A percentile compares a stretch with the other conserved stretches of the same genome.
Evolutionary conservation across 1,140 invertebrate species (phyloP).

Genomic region (Penaeus indicus): DNA sequence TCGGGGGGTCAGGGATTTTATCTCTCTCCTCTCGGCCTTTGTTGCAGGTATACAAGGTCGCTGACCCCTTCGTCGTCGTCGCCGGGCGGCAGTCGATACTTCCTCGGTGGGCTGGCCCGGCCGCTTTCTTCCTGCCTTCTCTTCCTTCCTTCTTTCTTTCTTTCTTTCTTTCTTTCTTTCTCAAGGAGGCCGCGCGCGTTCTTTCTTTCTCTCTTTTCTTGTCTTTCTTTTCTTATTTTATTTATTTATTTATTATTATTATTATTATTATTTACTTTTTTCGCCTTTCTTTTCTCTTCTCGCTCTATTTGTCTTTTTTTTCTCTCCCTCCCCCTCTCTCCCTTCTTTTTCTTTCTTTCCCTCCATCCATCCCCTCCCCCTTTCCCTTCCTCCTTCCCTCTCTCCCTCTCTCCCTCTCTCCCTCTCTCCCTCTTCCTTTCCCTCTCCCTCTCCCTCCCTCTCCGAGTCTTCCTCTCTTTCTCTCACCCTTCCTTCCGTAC

Average conservation of each 20-base stretch:
- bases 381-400: constrained; percentile 2
- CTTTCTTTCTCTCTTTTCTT: constrained; percentile 40
- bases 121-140: background rate
- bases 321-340: constrained; percentile 13
- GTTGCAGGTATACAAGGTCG: too few relatives aligned
- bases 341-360: background rate
- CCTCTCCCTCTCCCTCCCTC: too few relatives aligned
- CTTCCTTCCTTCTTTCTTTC: background rate
- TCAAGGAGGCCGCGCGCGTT: background rate
- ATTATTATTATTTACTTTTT: constrained; percentile 17
- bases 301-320: background rate
- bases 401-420: constrained; percentile 47
- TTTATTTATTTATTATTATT: constrained; percentile 1
- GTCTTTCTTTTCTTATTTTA: constrained; percentile 17
- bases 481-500: background rate
- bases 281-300: constrained; percentile 13
- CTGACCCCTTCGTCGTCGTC: too few relatives aligned
- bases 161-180: background rate
- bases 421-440: background rate
- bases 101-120: too few relatives aligned
- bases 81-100: too few relatives aligned
- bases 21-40: too few relatives aligned
- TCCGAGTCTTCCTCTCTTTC: background rate
- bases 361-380: background rate
- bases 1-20: too few relatives aligned